Evolutionary conservation across 2,888 invertebrate species (phyloP), one percentile per base, ranked within the genome.

Genomic region (Calameuta idolon): DNA sequence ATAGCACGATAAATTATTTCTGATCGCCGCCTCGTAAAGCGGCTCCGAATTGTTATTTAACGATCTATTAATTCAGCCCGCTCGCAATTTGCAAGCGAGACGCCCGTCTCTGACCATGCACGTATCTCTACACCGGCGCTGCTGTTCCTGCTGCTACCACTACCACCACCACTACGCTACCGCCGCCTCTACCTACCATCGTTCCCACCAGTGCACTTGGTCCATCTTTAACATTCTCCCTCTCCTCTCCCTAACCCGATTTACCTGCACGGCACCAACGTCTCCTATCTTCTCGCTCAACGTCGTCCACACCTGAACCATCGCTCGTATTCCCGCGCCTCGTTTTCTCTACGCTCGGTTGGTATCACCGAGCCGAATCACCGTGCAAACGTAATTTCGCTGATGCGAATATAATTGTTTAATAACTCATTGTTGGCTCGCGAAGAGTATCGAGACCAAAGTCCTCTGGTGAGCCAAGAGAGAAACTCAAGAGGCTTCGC

Each of bases 331-430:
- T 71, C 71, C 34, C 71, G 30, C 33, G 12, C 71, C 71, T 34
- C 71, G 33, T 71, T 31, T 71, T 31, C 71, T 23, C 71, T 31
- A 9, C 71, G 71, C 71, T 71, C 34, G 71, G 71, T 71, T 34
- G 71, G 71, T 81, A 79, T 82, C 80, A 34, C 31, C 73, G 75
- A 75, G 74, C 75, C 79, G 76, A 81, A 82, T 82, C 80, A 73
- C 75, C 76, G 79, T 55, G 79, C 76, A 83, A 83, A 82, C 80
- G 77, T 77, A 80, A 79, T 78, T 81, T 77, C 75, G 77, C 80
- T 78, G 81, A 84, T 79, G 85, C 81, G 79, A 82, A 78, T 82
- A 80, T 82, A 84, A 86, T 85, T 85, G 83, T 85, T 85, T 84
- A 82, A 84, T 83, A 81, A 82, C 80, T 82, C 81, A 85, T 84